phyloP scores from a whole-genome alignment of 2,113 vertebrate genomes.

The Xenus cinereus region DNA sequence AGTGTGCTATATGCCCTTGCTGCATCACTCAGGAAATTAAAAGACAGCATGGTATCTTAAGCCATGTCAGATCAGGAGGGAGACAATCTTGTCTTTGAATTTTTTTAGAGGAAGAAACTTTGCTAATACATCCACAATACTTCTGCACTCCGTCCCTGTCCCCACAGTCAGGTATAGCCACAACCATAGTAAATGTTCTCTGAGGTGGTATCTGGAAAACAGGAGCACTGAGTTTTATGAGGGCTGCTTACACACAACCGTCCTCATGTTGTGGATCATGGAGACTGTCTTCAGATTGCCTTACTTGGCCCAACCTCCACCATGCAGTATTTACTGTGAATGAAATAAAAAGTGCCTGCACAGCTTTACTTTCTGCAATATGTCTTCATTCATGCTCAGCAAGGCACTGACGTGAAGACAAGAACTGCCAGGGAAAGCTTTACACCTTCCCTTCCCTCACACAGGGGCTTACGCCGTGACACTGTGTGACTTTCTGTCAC shows the following conservation, averaged over 20 bases:
- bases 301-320: not conserved
- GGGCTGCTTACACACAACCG: not conserved
- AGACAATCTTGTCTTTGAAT: not conserved
- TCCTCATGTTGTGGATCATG: not conserved
- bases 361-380: not conserved
- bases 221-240: not conserved
- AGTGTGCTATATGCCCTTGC: not conserved
- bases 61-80: not conserved
- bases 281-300: not conserved
- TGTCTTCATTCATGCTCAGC: not conserved
- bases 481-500: not conserved
- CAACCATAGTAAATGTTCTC: not conserved
- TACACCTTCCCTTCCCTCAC: not conserved
- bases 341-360: not conserved
- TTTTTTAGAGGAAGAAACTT: not conserved
- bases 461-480: rapidly evolving
- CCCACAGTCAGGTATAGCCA: not conserved
- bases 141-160: not conserved
- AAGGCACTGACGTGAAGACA: not conserved
- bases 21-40: not conserved
- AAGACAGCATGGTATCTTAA: not conserved
- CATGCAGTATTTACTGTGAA: not conserved
- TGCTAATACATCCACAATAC: not conserved
- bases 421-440: not conserved
- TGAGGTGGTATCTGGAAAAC: not conserved